Evolutionary conservation across 2,888 invertebrate genomes (phyloP).

Genomic region (Masnerella sp.): DNA sequence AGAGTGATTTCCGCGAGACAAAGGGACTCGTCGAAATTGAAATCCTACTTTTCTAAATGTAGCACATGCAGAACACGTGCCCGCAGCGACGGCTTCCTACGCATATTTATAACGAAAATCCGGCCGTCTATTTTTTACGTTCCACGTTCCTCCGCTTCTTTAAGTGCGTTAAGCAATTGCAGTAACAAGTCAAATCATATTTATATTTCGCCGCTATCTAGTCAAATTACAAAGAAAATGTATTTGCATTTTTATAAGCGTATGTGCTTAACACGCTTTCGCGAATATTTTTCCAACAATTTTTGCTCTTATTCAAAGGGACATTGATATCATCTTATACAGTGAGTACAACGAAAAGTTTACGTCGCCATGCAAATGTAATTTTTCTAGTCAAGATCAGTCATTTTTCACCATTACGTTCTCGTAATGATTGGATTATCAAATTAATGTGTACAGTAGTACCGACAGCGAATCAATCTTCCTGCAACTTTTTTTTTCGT

Average conservation of each 20-base stretch:
- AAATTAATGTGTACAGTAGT: too few species aligned
- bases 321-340: slow-evolving; percentile 15
- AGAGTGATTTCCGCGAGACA: slow-evolving; percentile 44
- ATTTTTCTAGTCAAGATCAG: too few species aligned
- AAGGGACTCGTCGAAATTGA: slow-evolving; percentile 48
- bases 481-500: too few species aligned
- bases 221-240: slow-evolving; percentile 37
- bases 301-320: slow-evolving; percentile 8
- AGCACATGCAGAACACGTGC: slow-evolving; percentile 56
- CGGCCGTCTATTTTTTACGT: slow-evolving; percentile 31
- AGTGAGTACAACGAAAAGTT: too few species aligned
- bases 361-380: too few species aligned
- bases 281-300: too few species aligned
- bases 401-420: too few species aligned
- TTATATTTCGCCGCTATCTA: slow-evolving; percentile 24
- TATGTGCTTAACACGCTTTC: background rate
- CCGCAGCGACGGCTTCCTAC: slow-evolving; percentile 44
- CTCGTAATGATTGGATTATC: too few species aligned
- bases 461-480: too few species aligned
- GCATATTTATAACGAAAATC: slow-evolving; percentile 59
- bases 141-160: slow-evolving; percentile 33
- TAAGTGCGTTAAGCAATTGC: slow-evolving; percentile 48
- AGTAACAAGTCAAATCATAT: slow-evolving; percentile 45
- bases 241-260: slow-evolving; percentile 44
- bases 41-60: slow-evolving; percentile 51